phyloP scores from a whole-genome alignment of 2,888 invertebrate genomes.

The Caenorhabditis sp. region DNA sequence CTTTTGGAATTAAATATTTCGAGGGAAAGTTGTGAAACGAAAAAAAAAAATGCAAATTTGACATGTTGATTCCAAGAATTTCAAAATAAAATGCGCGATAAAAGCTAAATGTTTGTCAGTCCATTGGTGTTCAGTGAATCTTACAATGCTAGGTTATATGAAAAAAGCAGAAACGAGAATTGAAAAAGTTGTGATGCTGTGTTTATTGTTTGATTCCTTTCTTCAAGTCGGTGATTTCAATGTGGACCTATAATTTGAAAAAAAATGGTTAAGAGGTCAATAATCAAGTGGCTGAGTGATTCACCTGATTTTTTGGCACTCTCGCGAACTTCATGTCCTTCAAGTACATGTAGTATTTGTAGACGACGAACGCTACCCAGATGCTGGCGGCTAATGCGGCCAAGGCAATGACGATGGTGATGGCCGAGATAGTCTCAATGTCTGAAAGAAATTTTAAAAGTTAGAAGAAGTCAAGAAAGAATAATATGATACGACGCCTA shows the following conservation, averaged over 20 bases:
- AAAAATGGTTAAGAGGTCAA: neutral
- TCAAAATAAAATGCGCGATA: neutral
- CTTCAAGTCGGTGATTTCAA: constrained; percentile 69
- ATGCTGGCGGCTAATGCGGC: constrained; percentile 66
- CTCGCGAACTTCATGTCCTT: constrained; percentile 73
- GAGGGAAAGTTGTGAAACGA: neutral
- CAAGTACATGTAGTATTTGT: constrained; percentile 72
- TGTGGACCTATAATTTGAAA: constrained; percentile 65
- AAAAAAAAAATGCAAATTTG: constrained; percentile 28
- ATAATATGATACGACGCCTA: too few relatives aligned
- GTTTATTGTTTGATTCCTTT: constrained; percentile 66
- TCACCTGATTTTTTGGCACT: constrained; percentile 69
- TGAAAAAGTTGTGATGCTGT: neutral
- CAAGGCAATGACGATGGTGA: constrained; percentile 61
- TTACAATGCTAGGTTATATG: neutral
- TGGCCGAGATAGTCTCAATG: constrained; percentile 65
- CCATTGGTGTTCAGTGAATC: neutral
- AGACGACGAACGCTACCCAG: constrained; percentile 72
- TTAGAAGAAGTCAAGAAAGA: too few relatives aligned
- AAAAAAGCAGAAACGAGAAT: constrained; percentile 33
- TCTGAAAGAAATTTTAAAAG: constrained; percentile 41
- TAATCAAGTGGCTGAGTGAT: constrained; percentile 14
- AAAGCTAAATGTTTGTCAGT: constrained; percentile 29
- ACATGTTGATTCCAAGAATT: constrained; percentile 26
- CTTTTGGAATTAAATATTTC: constrained; percentile 50